Percentiles rank a stretch among this genome's conserved stretches.
phyloP scores from a whole-genome alignment of 2,797 vertebrate genomes.

The Oreonectes daqikongensis region DNA sequence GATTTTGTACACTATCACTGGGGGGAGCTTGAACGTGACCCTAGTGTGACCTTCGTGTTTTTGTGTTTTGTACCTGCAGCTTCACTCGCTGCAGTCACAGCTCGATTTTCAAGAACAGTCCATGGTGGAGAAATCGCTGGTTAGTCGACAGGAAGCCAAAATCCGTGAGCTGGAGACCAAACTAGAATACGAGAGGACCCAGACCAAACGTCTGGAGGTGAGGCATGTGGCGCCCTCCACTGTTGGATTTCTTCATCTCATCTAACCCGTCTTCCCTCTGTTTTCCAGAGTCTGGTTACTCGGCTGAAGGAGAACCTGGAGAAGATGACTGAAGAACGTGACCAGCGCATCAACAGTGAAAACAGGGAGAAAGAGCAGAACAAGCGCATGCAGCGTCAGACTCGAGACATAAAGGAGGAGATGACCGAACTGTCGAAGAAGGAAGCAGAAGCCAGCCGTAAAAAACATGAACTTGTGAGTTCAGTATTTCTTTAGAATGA shows the following conservation, averaged over 20 bases:
- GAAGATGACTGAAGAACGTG: conserved; percentile 92
- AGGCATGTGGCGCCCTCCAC: background rate
- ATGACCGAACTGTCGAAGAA: conserved; percentile 93
- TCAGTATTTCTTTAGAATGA: background rate
- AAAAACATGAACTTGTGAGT: conserved; percentile 94
- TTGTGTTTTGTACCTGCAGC: conserved; percentile 67
- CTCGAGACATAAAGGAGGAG: conserved; percentile 94
- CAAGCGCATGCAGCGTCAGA: conserved; percentile 93
- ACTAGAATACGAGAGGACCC: conserved; percentile 93
- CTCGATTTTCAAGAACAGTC: conserved; percentile 95
- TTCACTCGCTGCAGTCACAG: conserved; percentile 94
- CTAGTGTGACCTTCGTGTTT: conserved; percentile 8
- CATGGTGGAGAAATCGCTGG: conserved; percentile 97
- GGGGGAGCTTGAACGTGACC: background rate
- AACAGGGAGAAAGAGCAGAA: conserved; percentile 97
- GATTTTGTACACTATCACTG: no score
- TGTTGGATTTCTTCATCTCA: background rate
- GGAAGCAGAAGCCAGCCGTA: conserved; percentile 93
- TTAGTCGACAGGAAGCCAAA: conserved; percentile 97
- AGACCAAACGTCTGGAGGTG: conserved; percentile 96
- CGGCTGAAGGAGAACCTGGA: conserved; percentile 97
- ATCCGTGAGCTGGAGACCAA: conserved; percentile 97
- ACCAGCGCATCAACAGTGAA: conserved; percentile 83
- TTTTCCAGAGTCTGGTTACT: conserved; percentile 81
- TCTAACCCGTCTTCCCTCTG: background rate